Base-by-base conservation (phyloP, 2,113 vertebrate species). In the Ardeotis arabs region DNA sequence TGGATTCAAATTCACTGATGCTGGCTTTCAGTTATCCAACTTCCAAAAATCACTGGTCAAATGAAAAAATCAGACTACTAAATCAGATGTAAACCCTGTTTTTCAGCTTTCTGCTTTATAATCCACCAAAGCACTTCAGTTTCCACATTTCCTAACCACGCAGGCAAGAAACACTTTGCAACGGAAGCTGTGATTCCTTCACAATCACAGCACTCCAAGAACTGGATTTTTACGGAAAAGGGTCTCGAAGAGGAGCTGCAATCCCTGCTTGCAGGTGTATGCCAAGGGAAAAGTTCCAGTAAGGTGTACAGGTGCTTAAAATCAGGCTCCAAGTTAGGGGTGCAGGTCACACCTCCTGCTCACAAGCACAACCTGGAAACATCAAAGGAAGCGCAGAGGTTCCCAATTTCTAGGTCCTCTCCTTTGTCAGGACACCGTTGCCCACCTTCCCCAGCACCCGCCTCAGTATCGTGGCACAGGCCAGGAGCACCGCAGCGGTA, bases 381-480 rank as follows among this genome's bases (percentile, higher is more conserved):
- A 59, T 9, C 50, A 45, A 20, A 77, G 59, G 33, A 73, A 84
- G 12, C 22, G 33, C 39, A 37, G 29, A 76, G 17, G 8, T 31
- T 69, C 59, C 45, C 31, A 69, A 1, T 6, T 69, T 53, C 23
- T n/a, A 33, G 53, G 16, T 60, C 18, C 49, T 56, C 68, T 77
- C 41, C 80, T 37, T 50, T 49, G 22, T 41, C 50, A 84, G 50
- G 37, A 49, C 55, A 80, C 39, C 53, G 37, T 10, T 12, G 39
- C 29, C 6, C 11, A 12, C 50, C 58, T 62, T 5, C n/a, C 49
- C 15, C 73, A 64, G 59, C 44, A 25, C 12, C 56, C 29, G 27
- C 73, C 41, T 33, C 67, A 9, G 5, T 2, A 12, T 1, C 14
- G 28, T 6, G 24, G 35, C 75, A 49, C 0, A 62, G 73, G 17